Evolutionary conservation across 1,140 invertebrate genomes (phyloP), one percentile per base, ranked within the genome.

Genomic region (Neodiprion lecontei): DNA sequence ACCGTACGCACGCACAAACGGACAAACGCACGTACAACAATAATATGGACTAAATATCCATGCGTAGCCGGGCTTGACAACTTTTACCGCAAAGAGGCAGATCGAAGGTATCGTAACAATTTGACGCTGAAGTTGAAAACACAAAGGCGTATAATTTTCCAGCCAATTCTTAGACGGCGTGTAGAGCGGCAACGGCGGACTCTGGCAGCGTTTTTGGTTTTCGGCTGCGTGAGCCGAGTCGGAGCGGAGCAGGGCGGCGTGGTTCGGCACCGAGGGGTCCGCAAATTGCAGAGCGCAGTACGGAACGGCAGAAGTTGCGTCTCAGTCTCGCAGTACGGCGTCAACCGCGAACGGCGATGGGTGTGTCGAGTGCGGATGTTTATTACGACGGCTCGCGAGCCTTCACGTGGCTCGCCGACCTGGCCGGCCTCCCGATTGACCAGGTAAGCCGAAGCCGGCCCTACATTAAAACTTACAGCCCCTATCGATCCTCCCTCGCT

Each of bases 351-450:
- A 69, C 74, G 50, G 73, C 66, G 65, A 86, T 85, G 83, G 75
- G 77, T 73, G 74, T 68, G 53, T 14, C 50, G 76, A 40, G 28
- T 5, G 79, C 83, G 49, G 79, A 85, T 17, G 79, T 83, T 12
- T 84, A 88, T 70, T 92, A 92, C 80, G 89, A 90, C 79, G 92
- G 92, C 21, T 91, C 89, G 78, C 89, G 89, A 23, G 85, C 89
- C 9, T 92, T 93, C 77, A 80, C 83, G 48, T 91, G 90, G 89
- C 77, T 93, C 49, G 85, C 91, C n/a, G 87, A 91, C 69, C 78
- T 89, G 72, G 82, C 89, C 69, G 91, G 91, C 66, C 79, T 93
- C 48, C 90, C 91, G 65, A 87, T 93, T 73, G 92, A 93, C 86
- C 90, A 92, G 89, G 91, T 93, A 81, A 90, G 87, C 28, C 5